phyloP scores from a whole-genome alignment of 2,797 vertebrate genomes.

The Coranthus polyacanthus region DNA sequence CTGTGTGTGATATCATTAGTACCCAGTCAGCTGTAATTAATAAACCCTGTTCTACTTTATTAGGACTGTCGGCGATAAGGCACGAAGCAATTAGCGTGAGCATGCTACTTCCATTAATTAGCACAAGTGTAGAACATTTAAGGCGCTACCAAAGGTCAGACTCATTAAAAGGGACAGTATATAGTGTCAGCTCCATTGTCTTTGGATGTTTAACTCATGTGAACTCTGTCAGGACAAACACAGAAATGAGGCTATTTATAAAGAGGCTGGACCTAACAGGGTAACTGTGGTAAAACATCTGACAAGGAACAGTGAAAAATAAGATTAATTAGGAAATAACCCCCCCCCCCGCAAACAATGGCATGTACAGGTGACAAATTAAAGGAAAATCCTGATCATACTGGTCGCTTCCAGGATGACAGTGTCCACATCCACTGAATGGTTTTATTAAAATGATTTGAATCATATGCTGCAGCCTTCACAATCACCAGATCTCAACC shows the following conservation, averaged over 20 bases:
- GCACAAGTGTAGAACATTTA: conserved; percentile 60
- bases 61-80: conserved; percentile 62
- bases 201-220: conserved; percentile 1
- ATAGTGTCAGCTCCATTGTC: conserved; percentile 16
- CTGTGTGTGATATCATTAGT: conserved; percentile 63
- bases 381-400: not conserved
- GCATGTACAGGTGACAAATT: not conserved
- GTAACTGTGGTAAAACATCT: not conserved
- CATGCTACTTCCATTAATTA: conserved; percentile 63
- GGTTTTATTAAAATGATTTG: too few relatives aligned
- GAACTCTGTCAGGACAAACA: conserved; percentile 11
- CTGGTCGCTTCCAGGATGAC: not conserved
- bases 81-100: conserved; percentile 65
- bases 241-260: conserved; percentile 13
- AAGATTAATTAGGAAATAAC: not conserved
- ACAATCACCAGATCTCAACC: too few relatives aligned
- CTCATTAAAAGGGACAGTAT: conserved; percentile 41
- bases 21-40: conserved; percentile 63
- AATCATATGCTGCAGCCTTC: too few relatives aligned
- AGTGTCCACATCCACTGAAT: too few relatives aligned
- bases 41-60: conserved; percentile 69
- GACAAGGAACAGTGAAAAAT: not conserved
- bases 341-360: not conserved
- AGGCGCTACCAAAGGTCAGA: conserved; percentile 43
- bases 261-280: not conserved